Evolutionary conservation across 2,113 vertebrate genomes (phyloP).

Genomic region (Syngnathoides biaculeatus): DNA sequence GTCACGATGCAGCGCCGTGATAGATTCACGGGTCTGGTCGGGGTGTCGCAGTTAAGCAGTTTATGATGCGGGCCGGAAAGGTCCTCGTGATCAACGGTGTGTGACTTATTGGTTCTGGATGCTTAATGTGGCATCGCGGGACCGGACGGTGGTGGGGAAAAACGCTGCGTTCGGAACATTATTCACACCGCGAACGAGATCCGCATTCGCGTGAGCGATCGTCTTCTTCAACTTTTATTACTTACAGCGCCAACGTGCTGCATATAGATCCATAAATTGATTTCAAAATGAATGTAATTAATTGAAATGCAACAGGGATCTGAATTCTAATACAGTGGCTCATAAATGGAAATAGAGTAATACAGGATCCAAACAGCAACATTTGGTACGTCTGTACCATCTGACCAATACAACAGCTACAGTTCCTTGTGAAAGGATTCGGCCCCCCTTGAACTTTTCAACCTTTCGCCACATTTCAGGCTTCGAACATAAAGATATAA

Average conservation of each 20-base stretch:
- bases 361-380: not conserved
- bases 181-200: slow-evolving; percentile 28
- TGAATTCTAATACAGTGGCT: not conserved
- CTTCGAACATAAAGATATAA: no score
- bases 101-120: slow-evolving; percentile 56
- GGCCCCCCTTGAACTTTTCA: no score
- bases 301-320: not conserved
- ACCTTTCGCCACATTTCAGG: no score
- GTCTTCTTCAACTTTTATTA: slow-evolving; percentile 10
- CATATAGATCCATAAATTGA: not conserved
- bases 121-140: slow-evolving; percentile 32
- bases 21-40: slow-evolving; percentile 49
- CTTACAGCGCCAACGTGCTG: not conserved
- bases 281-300: not conserved
- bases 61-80: slow-evolving; percentile 58
- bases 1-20: slow-evolving; percentile 30
- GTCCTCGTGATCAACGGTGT: slow-evolving; percentile 61
- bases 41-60: slow-evolving; percentile 57
- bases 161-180: slow-evolving; percentile 6
- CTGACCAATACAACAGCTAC: not conserved
- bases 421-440: no score
- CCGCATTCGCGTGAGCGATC: slow-evolving; percentile 33
- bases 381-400: not conserved
- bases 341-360: not conserved
- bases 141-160: slow-evolving; percentile 37